Percentiles rank a stretch among this genome's conserved stretches.
phyloP scores from a whole-genome alignment of 2,888 invertebrate genomes.

The Helleia helle region DNA sequence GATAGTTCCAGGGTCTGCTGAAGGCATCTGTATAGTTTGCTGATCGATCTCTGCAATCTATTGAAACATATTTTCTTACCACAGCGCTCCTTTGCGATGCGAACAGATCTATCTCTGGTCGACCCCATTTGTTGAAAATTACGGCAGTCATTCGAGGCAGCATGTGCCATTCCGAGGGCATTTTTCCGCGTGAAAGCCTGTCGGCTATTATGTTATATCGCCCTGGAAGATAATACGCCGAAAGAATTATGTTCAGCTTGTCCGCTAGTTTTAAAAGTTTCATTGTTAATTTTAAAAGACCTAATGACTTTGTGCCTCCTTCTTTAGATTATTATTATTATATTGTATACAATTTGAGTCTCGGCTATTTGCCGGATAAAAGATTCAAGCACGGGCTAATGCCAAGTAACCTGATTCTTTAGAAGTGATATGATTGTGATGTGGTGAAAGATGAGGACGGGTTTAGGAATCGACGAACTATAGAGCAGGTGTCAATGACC shows the following conservation, averaged over 20 bases:
- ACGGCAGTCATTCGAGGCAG: slow-evolving; percentile 9
- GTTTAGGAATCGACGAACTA: no score
- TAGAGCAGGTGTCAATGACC: no score
- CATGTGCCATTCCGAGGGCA: slow-evolving; percentile 21
- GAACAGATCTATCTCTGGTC: slow-evolving; percentile 22
- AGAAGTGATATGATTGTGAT: no score
- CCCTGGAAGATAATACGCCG: slow-evolving; percentile 21
- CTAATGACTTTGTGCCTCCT: slow-evolving; percentile 21
- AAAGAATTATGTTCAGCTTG: slow-evolving; percentile 13
- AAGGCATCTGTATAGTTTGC: slow-evolving; percentile 23
- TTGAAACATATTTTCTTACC: slow-evolving; percentile 18
- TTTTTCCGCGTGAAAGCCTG: slow-evolving; percentile 16
- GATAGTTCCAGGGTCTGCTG: slow-evolving; percentile 15
- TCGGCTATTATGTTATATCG: slow-evolving; percentile 22
- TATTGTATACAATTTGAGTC: no score
- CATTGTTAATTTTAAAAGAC: slow-evolving; percentile 16
- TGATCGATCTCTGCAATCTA: slow-evolving; percentile 18
- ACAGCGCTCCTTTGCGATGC: slow-evolving; percentile 19
- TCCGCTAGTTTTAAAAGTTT: slow-evolving; percentile 15
- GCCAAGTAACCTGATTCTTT: no score
- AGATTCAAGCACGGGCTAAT: no score
- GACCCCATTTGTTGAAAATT: slow-evolving; percentile 20
- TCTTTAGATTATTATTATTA: no score
- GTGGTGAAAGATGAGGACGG: no score
- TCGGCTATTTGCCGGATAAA: no score